Base-by-base conservation (phyloP, 2,888 invertebrate genomes). In the Temnothorax unifasciatus region DNA sequence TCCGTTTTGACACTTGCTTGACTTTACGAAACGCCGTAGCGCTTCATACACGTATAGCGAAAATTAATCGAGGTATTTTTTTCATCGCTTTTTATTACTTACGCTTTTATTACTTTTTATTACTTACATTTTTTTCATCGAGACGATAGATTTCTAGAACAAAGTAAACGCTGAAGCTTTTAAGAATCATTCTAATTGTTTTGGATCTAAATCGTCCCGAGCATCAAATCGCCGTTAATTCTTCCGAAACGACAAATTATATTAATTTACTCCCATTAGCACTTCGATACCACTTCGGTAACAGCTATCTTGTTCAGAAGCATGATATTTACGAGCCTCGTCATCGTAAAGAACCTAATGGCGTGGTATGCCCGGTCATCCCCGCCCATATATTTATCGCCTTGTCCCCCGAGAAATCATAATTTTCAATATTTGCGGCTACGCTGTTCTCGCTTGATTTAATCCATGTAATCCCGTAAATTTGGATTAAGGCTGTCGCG, bases 401-500 rank as follows among this genome's bases (percentile, higher is more conserved):
- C 38, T 11, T 21, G 21, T 69, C 57, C 11, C 47, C n/a, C 13
- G 29, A 47, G 38, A 38, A 71, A 38, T 59, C 18, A 5, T 59
- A 47, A 77, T 34, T 50, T 57, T 73, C 47, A 34, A 73, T 59
- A 73, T 79, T 71, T 47, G 34, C 57, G 41, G 1, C 34, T 11
- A 13, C 47, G 21, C 73, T 25, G 34, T 47, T 50, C 59, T 59
- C 71, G 47, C 38, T 59, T 13, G 47, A 21, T 59, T 71, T 71
- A 47, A 79, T 71, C 34, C 44, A 15, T 34, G 47, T 71, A 47
- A 79, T 77, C 68, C 41, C 41, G 68, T 66, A 77, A 66, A 73
- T 71, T 59, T 38, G 18, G 11, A 47, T 69, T 59, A 68, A 44
- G 25, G 44, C 6, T 34, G 68, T 68, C 66, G 77, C 54, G 77